Conservation (phyloP, 2,113 vertebrate species). For the Alaudala cheleensis region DNA sequence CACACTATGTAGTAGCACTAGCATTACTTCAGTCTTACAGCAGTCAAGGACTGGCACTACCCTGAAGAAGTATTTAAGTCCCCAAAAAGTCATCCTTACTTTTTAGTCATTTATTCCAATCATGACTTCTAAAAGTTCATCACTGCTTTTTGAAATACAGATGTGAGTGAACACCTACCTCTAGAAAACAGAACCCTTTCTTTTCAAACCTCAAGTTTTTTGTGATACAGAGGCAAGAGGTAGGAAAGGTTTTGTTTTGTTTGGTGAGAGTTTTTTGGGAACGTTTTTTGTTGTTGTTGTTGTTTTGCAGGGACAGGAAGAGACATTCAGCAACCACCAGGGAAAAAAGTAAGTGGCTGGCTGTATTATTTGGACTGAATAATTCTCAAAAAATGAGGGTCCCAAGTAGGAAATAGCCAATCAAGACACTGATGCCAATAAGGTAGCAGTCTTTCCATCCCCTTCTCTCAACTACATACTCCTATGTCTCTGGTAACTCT, state of each 20-base stretch:
- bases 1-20: background rate
- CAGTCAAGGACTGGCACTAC: background rate
- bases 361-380: background rate
- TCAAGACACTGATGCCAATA: background rate
- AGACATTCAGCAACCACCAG: background rate
- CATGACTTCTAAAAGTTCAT: background rate
- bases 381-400: background rate
- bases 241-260: background rate
- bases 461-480: slow-evolving; percentile 7
- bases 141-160: background rate
- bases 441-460: background rate
- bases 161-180: background rate
- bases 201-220: background rate
- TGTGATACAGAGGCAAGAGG: background rate
- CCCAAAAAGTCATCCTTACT: background rate
- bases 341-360: background rate
- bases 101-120: background rate
- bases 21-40: background rate
- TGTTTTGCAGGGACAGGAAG: background rate
- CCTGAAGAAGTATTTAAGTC: background rate
- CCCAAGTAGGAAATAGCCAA: background rate
- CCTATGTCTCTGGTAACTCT: background rate
- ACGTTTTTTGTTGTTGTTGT: background rate
- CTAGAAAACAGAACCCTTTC: background rate
- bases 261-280: background rate